Evolutionary conservation across 2,113 vertebrate genomes (phyloP).

Genomic region (Corythornis madagascariensis): DNA sequence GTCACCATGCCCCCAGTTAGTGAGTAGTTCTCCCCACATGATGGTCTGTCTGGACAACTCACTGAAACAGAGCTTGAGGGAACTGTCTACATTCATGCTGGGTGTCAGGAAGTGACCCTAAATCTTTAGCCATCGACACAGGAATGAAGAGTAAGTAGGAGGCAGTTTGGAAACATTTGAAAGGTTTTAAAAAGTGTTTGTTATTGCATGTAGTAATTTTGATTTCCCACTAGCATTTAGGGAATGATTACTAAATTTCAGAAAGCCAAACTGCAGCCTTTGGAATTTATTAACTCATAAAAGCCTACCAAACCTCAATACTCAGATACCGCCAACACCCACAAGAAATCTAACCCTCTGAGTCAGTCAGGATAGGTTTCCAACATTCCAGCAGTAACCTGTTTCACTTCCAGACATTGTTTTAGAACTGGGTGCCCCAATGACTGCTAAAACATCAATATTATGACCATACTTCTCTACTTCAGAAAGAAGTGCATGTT

Average conservation of each 20-base stretch:
- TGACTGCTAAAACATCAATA: neutral
- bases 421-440: neutral
- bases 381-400: neutral
- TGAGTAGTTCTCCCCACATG: fast-evolving
- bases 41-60: neutral
- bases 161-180: constrained; percentile 1
- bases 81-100: neutral
- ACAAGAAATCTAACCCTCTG: neutral
- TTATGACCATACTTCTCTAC: neutral
- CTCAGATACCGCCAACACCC: neutral
- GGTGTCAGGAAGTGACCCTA: neutral
- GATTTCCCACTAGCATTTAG: constrained; percentile 53
- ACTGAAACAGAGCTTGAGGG: neutral
- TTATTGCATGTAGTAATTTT: constrained; percentile 51
- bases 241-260: constrained; percentile 50
- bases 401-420: neutral
- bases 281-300: constrained; percentile 53
- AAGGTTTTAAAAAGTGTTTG: constrained; percentile 18
- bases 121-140: neutral
- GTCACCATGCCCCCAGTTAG: neutral
- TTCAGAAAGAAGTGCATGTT: neutral
- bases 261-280: constrained; percentile 24
- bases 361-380: neutral
- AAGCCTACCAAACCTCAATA: neutral
- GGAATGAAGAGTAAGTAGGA: neutral